Percentiles rank a stretch among this genome's conserved stretches.
phyloP scores from a whole-genome alignment of 1,140 invertebrate species.

The Neomicropteryx cornuta region DNA sequence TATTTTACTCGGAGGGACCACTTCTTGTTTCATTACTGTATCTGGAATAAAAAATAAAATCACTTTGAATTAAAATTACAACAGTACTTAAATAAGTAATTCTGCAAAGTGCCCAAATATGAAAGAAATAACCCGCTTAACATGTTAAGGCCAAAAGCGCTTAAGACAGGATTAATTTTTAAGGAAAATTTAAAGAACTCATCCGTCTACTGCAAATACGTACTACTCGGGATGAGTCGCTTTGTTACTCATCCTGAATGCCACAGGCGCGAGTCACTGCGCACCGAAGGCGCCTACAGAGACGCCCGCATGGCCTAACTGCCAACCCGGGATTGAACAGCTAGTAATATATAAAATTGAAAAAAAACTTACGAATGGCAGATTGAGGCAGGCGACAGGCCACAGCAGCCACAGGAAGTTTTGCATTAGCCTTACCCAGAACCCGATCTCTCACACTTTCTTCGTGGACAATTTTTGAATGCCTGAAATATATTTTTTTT shows the following conservation, averaged over 20 bases:
- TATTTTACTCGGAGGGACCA: too few species aligned
- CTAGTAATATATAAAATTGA: constrained; percentile 17
- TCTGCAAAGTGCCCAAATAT: constrained; percentile 3
- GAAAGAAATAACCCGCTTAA: constrained; percentile 6
- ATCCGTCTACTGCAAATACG: constrained; percentile 2
- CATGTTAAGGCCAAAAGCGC: constrained; percentile 18
- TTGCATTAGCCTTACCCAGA: constrained; percentile 26
- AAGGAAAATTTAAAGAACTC: constrained; percentile 22
- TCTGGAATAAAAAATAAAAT: constrained; percentile 14
- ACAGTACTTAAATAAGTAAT: constrained; percentile 3
- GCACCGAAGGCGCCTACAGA: neutral
- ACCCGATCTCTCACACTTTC: constrained; percentile 46
- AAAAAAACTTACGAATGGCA: constrained; percentile 22
- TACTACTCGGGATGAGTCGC: neutral
- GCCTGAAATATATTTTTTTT: constrained; percentile 34
- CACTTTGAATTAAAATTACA: constrained; percentile 2
- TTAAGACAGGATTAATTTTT: constrained; percentile 25
- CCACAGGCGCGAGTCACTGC: neutral
- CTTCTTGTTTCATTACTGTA: too few species aligned
- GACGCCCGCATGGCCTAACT: too few species aligned
- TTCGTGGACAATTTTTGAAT: constrained; percentile 63
- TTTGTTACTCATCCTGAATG: neutral
- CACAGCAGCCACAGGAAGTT: constrained; percentile 31
- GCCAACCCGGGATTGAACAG: too few species aligned
- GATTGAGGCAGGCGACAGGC: constrained; percentile 24